Percentiles rank a stretch among this genome's conserved stretches.
phyloP scores from a whole-genome alignment of 2,888 invertebrate genomes.

The Plebejus melissa region DNA sequence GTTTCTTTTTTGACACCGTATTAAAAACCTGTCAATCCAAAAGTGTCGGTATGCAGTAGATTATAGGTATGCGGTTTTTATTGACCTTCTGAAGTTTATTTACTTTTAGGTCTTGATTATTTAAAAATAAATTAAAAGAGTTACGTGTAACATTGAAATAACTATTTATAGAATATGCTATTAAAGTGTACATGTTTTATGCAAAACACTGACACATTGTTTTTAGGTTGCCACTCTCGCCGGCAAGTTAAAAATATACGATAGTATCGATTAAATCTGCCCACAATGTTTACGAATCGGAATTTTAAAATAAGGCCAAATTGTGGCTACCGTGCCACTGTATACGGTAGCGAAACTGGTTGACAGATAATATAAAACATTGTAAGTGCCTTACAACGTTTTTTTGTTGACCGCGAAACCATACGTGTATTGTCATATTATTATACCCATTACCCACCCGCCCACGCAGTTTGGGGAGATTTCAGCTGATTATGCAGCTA shows the following conservation, averaged over 20 bases:
- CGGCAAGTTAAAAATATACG: neutral
- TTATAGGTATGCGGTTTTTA: neutral
- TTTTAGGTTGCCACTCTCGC: neutral
- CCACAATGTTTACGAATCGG: neutral
- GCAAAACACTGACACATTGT: neutral
- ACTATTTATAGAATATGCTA: neutral
- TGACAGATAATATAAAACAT: constrained; percentile 23
- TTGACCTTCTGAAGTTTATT: neutral
- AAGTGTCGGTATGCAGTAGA: neutral
- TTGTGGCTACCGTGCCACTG: constrained; percentile 16
- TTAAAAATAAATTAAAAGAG: too few species aligned
- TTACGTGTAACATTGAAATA: too few species aligned
- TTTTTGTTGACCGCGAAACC: constrained; percentile 24
- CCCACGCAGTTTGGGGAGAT: constrained; percentile 16
- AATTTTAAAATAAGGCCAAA: constrained; percentile 13
- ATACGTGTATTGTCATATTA: constrained; percentile 4
- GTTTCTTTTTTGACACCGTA: constrained; percentile 41
- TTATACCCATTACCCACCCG: constrained; percentile 4
- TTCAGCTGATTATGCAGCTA: constrained; percentile 5
- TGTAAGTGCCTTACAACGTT: constrained; percentile 20
- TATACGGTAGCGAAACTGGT: constrained; percentile 21
- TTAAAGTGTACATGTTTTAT: neutral
- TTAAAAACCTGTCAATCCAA: constrained; percentile 22
- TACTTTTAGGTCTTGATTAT: neutral
- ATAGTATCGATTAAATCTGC: neutral